A percentile compares a stretch with the other conserved stretches of the same genome.
Conservation (phyloP, 2,888 invertebrate genomes). For the Ichneumoninae sp. region DNA sequence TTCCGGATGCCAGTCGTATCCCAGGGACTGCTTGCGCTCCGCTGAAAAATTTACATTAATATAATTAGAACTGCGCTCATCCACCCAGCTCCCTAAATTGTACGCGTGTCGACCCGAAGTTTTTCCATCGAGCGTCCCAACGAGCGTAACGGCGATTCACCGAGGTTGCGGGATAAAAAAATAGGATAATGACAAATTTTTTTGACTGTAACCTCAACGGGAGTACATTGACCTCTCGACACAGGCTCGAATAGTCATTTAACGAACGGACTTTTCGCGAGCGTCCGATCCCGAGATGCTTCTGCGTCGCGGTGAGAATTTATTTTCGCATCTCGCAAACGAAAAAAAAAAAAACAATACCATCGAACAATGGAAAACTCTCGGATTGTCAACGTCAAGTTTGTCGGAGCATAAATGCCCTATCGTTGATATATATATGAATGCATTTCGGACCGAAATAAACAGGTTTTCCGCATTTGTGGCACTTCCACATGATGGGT, state of each 20-base stretch:
- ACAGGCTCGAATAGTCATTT: conserved; percentile 27
- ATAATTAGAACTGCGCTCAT: background rate
- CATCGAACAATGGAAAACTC: conserved; percentile 31
- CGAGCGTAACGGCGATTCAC: background rate
- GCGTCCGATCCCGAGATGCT: background rate
- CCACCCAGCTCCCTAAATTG: background rate
- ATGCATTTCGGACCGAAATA: conserved; percentile 88
- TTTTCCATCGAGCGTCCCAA: background rate
- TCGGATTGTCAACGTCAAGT: conserved; percentile 58
- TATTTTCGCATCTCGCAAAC: background rate
- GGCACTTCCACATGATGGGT: conserved; percentile 91
- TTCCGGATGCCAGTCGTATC: conserved; percentile 94
- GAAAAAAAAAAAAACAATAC: conserved; percentile 41
- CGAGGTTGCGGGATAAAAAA: background rate
- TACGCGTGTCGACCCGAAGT: conserved; percentile 5
- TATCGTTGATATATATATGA: conserved; percentile 27
- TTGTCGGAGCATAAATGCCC: conserved; percentile 41
- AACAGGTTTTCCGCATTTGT: conserved; percentile 92
- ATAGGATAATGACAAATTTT: conserved; percentile 12
- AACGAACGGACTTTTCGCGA: conserved; percentile 21
- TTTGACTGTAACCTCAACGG: conserved; percentile 68
- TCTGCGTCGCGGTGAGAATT: background rate
- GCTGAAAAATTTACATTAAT: conserved; percentile 85
- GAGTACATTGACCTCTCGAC: conserved; percentile 70
- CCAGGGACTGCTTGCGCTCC: conserved; percentile 93